Base-by-base conservation (phyloP, 2,888 invertebrate species). In the Macropis europaea region DNA sequence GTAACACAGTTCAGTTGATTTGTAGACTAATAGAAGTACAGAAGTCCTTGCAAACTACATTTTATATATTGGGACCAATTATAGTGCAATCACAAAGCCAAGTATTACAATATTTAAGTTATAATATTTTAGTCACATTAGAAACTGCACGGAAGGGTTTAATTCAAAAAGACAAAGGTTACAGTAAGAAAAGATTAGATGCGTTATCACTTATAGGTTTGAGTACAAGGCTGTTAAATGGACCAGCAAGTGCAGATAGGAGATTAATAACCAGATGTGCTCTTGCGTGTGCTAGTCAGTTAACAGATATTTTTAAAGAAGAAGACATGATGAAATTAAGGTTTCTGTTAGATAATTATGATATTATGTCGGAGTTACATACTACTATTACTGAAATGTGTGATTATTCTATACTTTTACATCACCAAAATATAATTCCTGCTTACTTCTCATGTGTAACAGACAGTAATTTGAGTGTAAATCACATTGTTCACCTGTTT, bases 11-110 rank as follows among this genome's bases (percentile, higher is more conserved):
- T 9, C 91, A 95, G 74, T 92, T 93, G 2, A 91, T 97, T 52
- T 97, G 97, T 90, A 94, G 95, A 84, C 91, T 97, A 22, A 92
- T 97, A 60, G 97, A 97, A 89, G 92, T 96, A 70, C 90, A 97
- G 34, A 96, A 97, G 90, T 92, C 94, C 28, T 92, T 97, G 74
- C 94, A 95, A 85, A 92, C 93, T 76, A 93, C 93, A 11, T 95
- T 96, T 81, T 92, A 93, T 59, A 91, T 94, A 36, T 93, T 96
- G 86, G 92, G 93, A 48, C 91, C 94, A 72, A 91, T 93, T 75
- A 93, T 97, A 54, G 92, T 94, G 17, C 94, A 94, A 84, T 93
- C 95, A 9, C 92, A 95, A 57, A 93, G 94, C 82, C 94, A 96
- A 89, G 93, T 96, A 45, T 90, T 94, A 13, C 97, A 97, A 85